Conservation (phyloP, 1,140 invertebrate species). For the Lasioglossum albipes region DNA sequence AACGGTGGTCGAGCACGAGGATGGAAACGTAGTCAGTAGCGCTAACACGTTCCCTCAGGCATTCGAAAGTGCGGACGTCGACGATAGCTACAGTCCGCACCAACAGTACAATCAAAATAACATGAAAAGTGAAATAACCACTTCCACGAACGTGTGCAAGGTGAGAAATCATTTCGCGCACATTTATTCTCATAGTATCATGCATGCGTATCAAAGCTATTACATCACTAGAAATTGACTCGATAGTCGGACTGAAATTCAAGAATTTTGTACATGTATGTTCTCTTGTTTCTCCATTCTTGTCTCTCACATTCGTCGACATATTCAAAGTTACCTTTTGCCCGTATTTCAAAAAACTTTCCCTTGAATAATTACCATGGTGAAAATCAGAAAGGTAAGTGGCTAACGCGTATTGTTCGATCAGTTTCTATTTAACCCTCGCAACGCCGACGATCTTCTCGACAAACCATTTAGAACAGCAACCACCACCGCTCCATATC, state of each 20-base stretch:
- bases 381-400: slow-evolving; percentile 63
- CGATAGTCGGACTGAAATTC: slow-evolving; percentile 19
- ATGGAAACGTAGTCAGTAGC: slow-evolving; percentile 76
- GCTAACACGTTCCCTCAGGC: slow-evolving; percentile 80
- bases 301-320: slow-evolving; percentile 16
- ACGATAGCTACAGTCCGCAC: slow-evolving; percentile 80
- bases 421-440: background rate
- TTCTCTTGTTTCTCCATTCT: slow-evolving; percentile 49
- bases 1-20: slow-evolving; percentile 85
- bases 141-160: slow-evolving; percentile 86
- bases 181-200: slow-evolving; percentile 53
- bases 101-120: slow-evolving; percentile 78
- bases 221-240: slow-evolving; percentile 69
- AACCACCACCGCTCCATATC: no score
- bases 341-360: slow-evolving; percentile 30
- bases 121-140: slow-evolving; percentile 79
- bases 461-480: no score
- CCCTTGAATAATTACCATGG: slow-evolving; percentile 47
- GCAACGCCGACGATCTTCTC: background rate
- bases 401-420: slow-evolving; percentile 45
- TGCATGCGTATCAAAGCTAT: slow-evolving; percentile 60
- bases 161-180: slow-evolving; percentile 78
- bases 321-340: background rate
- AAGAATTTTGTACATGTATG: background rate
- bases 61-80: slow-evolving; percentile 80